phyloP scores from a whole-genome alignment of 2,113 vertebrate genomes.

The Neolamprologus sp. region DNA sequence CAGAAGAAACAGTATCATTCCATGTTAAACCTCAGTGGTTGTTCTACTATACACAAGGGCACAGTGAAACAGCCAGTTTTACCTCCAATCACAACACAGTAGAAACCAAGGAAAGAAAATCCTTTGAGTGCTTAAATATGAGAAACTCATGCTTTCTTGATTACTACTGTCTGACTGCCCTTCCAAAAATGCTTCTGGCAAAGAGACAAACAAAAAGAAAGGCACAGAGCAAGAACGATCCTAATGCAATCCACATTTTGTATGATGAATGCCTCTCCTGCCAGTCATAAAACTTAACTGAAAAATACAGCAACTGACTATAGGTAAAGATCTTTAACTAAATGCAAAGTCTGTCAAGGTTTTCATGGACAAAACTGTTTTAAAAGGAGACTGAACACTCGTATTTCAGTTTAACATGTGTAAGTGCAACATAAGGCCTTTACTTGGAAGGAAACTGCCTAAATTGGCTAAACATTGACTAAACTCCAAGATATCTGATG shows the following conservation, averaged over 20 bases:
- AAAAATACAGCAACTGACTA: neutral
- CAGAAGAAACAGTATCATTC: neutral
- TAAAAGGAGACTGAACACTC: neutral
- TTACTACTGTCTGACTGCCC: slow-evolving; percentile 28
- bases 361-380: neutral
- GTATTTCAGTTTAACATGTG: neutral
- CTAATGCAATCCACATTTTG: neutral
- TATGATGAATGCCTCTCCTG: neutral
- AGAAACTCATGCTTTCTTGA: slow-evolving; percentile 7
- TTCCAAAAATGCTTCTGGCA: slow-evolving; percentile 13
- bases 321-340: neutral
- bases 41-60: neutral
- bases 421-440: neutral
- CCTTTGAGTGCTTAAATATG: neutral
- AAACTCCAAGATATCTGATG: neutral
- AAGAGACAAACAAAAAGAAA: neutral
- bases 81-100: neutral
- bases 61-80: neutral
- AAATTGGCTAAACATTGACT: neutral
- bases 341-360: neutral
- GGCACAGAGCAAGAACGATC: neutral
- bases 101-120: neutral
- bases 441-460: neutral
- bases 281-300: neutral
- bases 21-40: neutral